phyloP scores from a whole-genome alignment of 1,140 invertebrate genomes.

The Nautilus pompilius region DNA sequence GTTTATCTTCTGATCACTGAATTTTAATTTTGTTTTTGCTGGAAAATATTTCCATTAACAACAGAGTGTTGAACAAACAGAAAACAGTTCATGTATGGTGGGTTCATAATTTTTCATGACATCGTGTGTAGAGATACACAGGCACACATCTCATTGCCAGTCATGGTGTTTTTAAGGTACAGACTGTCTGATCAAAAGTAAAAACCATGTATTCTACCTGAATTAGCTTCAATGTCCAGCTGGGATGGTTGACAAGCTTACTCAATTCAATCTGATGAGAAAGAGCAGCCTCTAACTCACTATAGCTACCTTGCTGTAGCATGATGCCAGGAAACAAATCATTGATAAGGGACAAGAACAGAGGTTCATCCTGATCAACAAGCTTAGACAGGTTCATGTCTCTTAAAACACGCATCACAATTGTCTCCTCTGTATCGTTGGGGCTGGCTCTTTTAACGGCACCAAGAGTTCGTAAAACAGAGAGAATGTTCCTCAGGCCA shows the following conservation, averaged over 20 bases:
- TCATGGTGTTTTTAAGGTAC: too few relatives aligned
- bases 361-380: conserved; percentile 91
- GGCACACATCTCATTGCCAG: too few relatives aligned
- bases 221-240: conserved; percentile 92
- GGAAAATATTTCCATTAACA: too few relatives aligned
- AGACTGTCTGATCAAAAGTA: too few relatives aligned
- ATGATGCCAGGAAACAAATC: conserved; percentile 92
- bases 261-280: conserved; percentile 42
- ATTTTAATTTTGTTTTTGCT: too few relatives aligned
- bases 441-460: conserved; percentile 85
- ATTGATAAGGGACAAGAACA: conserved; percentile 92
- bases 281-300: conserved; percentile 61
- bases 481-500: conserved; percentile 91
- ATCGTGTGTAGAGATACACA: too few relatives aligned
- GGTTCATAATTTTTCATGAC: too few relatives aligned
- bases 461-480: conserved; percentile 86
- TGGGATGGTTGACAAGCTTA: conserved; percentile 82
- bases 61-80: too few relatives aligned
- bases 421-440: conserved; percentile 90
- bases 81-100: too few relatives aligned
- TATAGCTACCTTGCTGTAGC: conserved; percentile 88
- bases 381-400: conserved; percentile 98
- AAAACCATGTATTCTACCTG: conserved; percentile 70
- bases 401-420: conserved; percentile 91
- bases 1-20: too few relatives aligned